A percentile compares a stretch with the other conserved stretches of the same genome.
These are phyloP conservation scores for Chaetogeoica ovagalla DNA, from an alignment of 2,888 invertebrate genomes.

Conservation along the genomic window DNA sequence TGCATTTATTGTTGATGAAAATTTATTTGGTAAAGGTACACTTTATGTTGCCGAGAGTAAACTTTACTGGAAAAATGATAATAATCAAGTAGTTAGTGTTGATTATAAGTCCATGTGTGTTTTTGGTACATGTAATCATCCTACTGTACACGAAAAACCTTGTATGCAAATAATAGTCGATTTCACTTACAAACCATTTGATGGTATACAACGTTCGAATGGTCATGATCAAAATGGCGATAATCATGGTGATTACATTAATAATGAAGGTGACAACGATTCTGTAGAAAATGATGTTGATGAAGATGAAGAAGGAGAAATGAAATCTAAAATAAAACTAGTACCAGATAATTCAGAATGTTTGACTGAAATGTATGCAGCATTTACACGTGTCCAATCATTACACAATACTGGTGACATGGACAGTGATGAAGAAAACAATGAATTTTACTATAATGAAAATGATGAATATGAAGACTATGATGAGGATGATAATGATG, in stretches of 20 bases:
- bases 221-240: conserved; percentile 23
- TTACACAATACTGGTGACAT: conserved; percentile 29
- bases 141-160: conserved; percentile 41
- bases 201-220: not conserved
- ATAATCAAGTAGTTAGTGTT: conserved; percentile 35
- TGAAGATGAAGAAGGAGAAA: conserved; percentile 36
- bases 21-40: conserved; percentile 34
- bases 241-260: not conserved
- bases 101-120: conserved; percentile 43
- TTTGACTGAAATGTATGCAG: conserved; percentile 30
- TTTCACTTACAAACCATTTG: conserved; percentile 32
- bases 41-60: conserved; percentile 48
- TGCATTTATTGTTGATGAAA: conserved; percentile 29
- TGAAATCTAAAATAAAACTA: conserved; percentile 47
- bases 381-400: conserved; percentile 36
- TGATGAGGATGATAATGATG: conserved; percentile 35
- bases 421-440: conserved; percentile 32
- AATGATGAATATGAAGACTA: conserved; percentile 43
- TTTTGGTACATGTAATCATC: conserved; percentile 47
- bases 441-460: conserved; percentile 35
- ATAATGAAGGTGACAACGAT: not conserved
- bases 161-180: conserved; percentile 42
- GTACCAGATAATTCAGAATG: conserved; percentile 35
- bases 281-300: conserved; percentile 13
- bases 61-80: conserved; percentile 45